Evolutionary conservation across 2,888 invertebrate species (phyloP).

Genomic region (Pyrochroa serraticornis): DNA sequence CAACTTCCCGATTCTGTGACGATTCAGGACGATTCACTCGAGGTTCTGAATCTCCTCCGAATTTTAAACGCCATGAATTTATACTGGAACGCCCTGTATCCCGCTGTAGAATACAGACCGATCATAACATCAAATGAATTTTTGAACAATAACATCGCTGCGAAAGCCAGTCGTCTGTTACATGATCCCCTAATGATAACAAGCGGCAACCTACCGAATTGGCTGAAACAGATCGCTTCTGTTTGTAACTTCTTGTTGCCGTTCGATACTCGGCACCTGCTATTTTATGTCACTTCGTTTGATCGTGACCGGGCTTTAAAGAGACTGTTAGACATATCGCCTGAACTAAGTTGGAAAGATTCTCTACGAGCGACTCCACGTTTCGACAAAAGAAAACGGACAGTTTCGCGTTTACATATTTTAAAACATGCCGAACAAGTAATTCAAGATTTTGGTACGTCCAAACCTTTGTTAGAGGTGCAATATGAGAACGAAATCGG

Average conservation of each 20-base stretch:
- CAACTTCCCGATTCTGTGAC: slow-evolving; percentile 79
- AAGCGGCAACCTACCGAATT: slow-evolving; percentile 96
- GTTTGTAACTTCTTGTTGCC: slow-evolving; percentile 93
- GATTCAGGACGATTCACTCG: slow-evolving; percentile 88
- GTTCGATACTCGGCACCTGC: slow-evolving; percentile 94
- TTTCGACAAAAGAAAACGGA: slow-evolving; percentile 89
- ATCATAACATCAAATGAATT: slow-evolving; percentile 80
- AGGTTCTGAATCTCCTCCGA: slow-evolving; percentile 87
- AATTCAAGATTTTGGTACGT: slow-evolving; percentile 80
- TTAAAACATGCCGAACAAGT: slow-evolving; percentile 91
- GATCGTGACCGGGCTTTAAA: slow-evolving; percentile 97
- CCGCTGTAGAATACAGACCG: slow-evolving; percentile 70
- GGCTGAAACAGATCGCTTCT: slow-evolving; percentile 68
- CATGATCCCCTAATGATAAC: slow-evolving; percentile 98
- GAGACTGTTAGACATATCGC: slow-evolving; percentile 90
- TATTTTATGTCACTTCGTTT: slow-evolving; percentile 97
- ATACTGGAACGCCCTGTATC: slow-evolving; percentile 90
- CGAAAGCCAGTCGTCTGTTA: slow-evolving; percentile 95
- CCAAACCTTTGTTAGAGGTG: slow-evolving; percentile 90
- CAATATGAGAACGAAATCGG: slow-evolving; percentile 85
- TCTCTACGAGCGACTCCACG: slow-evolving; percentile 89
- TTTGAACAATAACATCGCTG: slow-evolving; percentile 91
- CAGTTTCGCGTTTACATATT: slow-evolving; percentile 87
- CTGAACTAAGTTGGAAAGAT: slow-evolving; percentile 79
- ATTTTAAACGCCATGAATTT: slow-evolving; percentile 90